Base-by-base conservation (phyloP, 2,113 vertebrate genomes). In the Hyla sarda region DNA sequence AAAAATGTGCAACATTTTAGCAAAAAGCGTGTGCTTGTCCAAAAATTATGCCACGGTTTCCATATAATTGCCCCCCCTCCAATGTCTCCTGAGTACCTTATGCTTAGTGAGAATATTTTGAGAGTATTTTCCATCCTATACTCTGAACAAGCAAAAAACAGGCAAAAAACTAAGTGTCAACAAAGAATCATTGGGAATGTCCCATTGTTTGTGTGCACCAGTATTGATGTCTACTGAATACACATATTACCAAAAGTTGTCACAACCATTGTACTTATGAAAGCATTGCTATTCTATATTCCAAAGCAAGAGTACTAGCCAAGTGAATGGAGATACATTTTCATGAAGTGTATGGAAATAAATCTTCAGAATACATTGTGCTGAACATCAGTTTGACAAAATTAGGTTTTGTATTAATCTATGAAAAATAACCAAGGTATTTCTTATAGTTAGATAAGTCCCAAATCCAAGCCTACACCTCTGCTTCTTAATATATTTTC, bases 241-340 rank as follows among this genome's bases (percentile, higher is more conserved):
- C 60, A 65, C n/a, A 30, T n/a, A 65, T 16, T 62, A 58, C 21
- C 14, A n/a, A 62, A 67, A 32, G 7, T 32, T 67, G 28, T 37
- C 65, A 19, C 16, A 19, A 34, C 6, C 28, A 19, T 34, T 19
- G 92, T 94, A 94, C 93, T 93, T 92, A 92, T 93, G 25, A 30
- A 7, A 5, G 28, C 5, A 69, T 69, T 93, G 90, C 88, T 94
- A 93, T 86, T 81, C 90, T 54, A 28, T 72, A 65, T 16, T 71
- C 32, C 47, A 41, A 11, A 48, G 12, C 45, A 82, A 14, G n/a
- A 48, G 30, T 69, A 34, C 16, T 19, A 69, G 3, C 30, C n/a
- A n/a, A n/a, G n/a, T n/a, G n/a, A n/a, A n/a, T n/a, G n/a, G n/a
- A n/a, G n/a, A n/a, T n/a, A n/a, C n/a, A n/a, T n/a, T n/a, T n/a